Evolutionary conservation across 2,113 vertebrate genomes (phyloP).

Genomic region (Petaurus breviceps): DNA sequence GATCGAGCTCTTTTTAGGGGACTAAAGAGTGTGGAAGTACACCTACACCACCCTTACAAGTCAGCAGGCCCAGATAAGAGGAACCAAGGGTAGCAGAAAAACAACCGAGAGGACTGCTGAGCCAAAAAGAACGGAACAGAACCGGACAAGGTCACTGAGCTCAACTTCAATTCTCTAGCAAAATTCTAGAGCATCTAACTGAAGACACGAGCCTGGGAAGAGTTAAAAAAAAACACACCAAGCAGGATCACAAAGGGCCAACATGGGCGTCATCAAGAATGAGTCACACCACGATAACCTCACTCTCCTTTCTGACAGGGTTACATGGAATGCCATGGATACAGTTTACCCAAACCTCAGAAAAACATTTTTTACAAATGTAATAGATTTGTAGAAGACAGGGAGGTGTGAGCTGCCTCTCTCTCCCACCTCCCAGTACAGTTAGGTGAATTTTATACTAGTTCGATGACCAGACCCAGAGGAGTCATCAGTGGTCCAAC

Average conservation of each 20-base stretch:
- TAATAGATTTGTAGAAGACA: neutral
- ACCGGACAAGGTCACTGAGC: neutral
- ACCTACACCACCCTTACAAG: neutral
- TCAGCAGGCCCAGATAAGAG: neutral
- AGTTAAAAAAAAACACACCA: neutral
- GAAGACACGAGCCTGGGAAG: neutral
- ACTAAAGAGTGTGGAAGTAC: neutral
- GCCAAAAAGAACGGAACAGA: neutral
- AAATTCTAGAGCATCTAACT: neutral
- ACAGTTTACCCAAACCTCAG: neutral
- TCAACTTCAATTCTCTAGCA: neutral
- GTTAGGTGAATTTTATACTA: neutral
- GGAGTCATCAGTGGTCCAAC: neutral
- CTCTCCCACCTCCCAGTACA: neutral
- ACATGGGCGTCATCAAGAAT: neutral
- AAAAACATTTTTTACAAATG: neutral
- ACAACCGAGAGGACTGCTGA: neutral
- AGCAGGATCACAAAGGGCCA: neutral
- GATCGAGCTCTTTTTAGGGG: neutral
- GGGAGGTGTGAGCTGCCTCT: neutral
- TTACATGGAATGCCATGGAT: neutral
- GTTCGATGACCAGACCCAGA: neutral
- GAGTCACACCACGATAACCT: neutral
- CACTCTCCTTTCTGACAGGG: neutral
- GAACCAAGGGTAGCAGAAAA: neutral